These are phyloP conservation scores for Selenia dentaria DNA, from an alignment of 2,888 invertebrate genomes.

Conservation along the genomic window DNA sequence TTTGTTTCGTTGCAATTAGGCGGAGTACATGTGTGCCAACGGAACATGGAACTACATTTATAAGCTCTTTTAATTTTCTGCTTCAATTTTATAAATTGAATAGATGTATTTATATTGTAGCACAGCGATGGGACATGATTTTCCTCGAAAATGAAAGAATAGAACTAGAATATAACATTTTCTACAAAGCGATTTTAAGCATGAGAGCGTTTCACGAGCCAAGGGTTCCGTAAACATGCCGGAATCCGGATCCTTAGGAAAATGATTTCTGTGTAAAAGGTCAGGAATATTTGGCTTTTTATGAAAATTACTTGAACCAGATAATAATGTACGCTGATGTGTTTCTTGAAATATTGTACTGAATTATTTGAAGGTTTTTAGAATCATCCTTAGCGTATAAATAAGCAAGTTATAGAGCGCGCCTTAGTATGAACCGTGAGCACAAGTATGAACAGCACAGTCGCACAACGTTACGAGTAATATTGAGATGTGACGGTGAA, in stretches of 20 bases:
- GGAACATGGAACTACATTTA: background rate
- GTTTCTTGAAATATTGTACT: conserved; percentile 14
- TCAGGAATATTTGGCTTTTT: conserved; percentile 30
- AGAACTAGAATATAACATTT: conserved; percentile 18
- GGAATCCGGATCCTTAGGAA: conserved; percentile 28
- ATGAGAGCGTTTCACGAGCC: conserved; percentile 29
- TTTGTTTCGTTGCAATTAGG: conserved; percentile 27
- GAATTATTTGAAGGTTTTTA: too few species aligned
- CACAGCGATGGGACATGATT: background rate
- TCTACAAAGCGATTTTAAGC: conserved; percentile 31
- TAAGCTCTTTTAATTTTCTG: background rate
- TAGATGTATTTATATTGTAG: conserved; percentile 1
- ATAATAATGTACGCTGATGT: conserved; percentile 25
- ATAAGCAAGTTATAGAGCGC: too few species aligned
- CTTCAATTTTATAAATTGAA: conserved; percentile 13
- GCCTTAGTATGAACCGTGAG: too few species aligned
- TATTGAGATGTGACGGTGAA: too few species aligned
- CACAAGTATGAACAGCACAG: too few species aligned
- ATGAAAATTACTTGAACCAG: conserved; percentile 24
- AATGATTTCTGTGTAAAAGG: conserved; percentile 27
- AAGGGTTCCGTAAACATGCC: conserved; percentile 31
- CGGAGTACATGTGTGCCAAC: conserved; percentile 13
- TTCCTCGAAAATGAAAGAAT: conserved; percentile 4
- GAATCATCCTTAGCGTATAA: too few species aligned
- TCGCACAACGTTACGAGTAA: too few species aligned